Percentiles rank a stretch among this genome's conserved stretches.
These are phyloP conservation scores for Venusia cambrica DNA, from an alignment of 2,888 invertebrate genomes.

Conservation along the genomic window DNA sequence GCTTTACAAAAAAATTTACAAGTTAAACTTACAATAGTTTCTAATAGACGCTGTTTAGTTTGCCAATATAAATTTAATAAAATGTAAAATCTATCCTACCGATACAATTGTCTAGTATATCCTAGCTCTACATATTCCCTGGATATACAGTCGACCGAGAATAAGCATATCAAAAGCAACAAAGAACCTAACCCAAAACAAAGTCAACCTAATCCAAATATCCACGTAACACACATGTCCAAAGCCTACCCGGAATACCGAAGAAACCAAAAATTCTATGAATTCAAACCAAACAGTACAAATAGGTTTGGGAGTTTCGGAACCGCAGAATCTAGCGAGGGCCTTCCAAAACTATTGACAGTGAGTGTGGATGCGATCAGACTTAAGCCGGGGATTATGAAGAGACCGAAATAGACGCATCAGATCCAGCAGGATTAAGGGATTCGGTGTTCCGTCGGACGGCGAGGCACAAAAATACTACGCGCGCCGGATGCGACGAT, in stretches of 20 bases:
- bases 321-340: constrained; percentile 75
- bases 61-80: too few relatives aligned
- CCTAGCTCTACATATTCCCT: too few relatives aligned
- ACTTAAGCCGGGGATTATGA: constrained; percentile 79
- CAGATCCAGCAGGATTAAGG: constrained; percentile 77
- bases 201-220: constrained; percentile 37
- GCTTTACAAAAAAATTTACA: too few relatives aligned
- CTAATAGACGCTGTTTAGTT: too few relatives aligned
- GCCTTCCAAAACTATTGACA: constrained; percentile 80
- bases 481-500: constrained; percentile 78
- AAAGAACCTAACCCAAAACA: constrained; percentile 21
- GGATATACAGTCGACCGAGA: constrained; percentile 6
- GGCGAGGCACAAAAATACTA: constrained; percentile 76
- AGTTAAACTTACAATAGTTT: too few relatives aligned
- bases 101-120: too few relatives aligned
- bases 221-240: constrained; percentile 52
- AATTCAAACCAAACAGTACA: constrained; percentile 67
- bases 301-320: constrained; percentile 55
- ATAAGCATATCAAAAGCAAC: constrained; percentile 14
- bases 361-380: constrained; percentile 80
- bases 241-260: constrained; percentile 59
- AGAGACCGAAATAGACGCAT: constrained; percentile 80
- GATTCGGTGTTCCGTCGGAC: constrained; percentile 76
- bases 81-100: too few relatives aligned
- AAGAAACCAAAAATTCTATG: constrained; percentile 73